These are phyloP conservation scores for Hypsibius dujardini DNA, from an alignment of 1,140 invertebrate genomes.

Conservation along the genomic window DNA sequence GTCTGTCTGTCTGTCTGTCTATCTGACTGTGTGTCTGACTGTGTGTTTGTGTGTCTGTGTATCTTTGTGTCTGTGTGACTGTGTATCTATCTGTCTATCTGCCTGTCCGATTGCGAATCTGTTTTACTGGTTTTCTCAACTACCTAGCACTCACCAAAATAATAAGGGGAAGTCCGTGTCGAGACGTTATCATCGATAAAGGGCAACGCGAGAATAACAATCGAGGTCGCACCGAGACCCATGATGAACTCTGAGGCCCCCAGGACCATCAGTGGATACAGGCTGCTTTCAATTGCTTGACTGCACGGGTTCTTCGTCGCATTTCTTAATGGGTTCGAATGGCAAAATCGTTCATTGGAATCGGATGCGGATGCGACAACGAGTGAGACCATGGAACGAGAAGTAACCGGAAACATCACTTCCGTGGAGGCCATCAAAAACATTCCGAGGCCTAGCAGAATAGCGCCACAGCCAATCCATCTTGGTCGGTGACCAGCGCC, in stretches of 20 bases:
- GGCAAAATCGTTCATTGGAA: background rate
- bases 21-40: too few species aligned
- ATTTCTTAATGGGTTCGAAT: background rate
- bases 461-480: conserved; percentile 84
- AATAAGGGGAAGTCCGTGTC: conserved; percentile 72
- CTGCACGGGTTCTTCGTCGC: background rate
- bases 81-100: too few species aligned
- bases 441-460: conserved; percentile 42
- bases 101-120: too few species aligned
- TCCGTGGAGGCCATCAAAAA: conserved; percentile 14
- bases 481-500: conserved; percentile 46
- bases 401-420: background rate
- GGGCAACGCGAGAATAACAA: conserved; percentile 77
- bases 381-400: background rate
- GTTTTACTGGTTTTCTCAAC: too few species aligned
- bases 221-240: conserved; percentile 77
- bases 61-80: too few species aligned
- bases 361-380: background rate
- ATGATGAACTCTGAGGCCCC: conserved; percentile 36
- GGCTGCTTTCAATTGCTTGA: background rate
- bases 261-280: conserved; percentile 11
- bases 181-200: conserved; percentile 85
- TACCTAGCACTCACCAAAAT: conserved; percentile 79
- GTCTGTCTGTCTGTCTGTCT: too few species aligned
- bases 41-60: too few species aligned